A percentile compares a stretch with the other conserved stretches of the same genome.
These are phyloP conservation scores for Bibio marci DNA, from an alignment of 2,888 invertebrate genomes.

Conservation along the genomic window DNA sequence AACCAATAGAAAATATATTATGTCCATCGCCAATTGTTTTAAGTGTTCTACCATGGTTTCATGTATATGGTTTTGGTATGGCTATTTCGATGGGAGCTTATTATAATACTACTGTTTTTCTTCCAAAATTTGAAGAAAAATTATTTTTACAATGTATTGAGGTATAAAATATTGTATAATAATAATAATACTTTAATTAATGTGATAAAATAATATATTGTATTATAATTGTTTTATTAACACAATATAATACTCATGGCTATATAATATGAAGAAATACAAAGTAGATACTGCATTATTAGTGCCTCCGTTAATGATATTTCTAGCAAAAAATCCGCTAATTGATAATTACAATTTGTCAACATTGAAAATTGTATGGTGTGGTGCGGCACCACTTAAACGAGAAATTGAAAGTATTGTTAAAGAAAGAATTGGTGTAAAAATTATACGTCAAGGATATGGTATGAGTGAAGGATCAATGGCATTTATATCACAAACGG, in stretches of 20 bases:
- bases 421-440: slow-evolving; percentile 25
- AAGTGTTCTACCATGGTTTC: slow-evolving; percentile 67
- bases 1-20: too few species aligned
- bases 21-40: slow-evolving; percentile 22
- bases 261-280: slow-evolving; percentile 36
- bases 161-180: too few species aligned
- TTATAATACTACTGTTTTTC: slow-evolving; percentile 34
- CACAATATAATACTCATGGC: too few species aligned
- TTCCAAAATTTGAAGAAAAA: slow-evolving; percentile 51
- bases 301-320: slow-evolving; percentile 72
- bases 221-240: too few species aligned
- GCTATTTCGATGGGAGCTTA: slow-evolving; percentile 37
- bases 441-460: slow-evolving; percentile 51
- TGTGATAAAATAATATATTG: too few species aligned
- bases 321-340: slow-evolving; percentile 65
- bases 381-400: slow-evolving; percentile 71
- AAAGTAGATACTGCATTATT: slow-evolving; percentile 47
- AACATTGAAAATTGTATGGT: slow-evolving; percentile 47
- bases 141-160: slow-evolving; percentile 41
- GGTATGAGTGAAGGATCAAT: slow-evolving; percentile 68
- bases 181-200: too few species aligned
- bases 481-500: slow-evolving; percentile 29
- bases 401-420: slow-evolving; percentile 45
- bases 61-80: slow-evolving; percentile 63
- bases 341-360: slow-evolving; percentile 60